Evolutionary conservation across 1,140 invertebrate species (phyloP).

Genomic region (Plectus sambesii): DNA sequence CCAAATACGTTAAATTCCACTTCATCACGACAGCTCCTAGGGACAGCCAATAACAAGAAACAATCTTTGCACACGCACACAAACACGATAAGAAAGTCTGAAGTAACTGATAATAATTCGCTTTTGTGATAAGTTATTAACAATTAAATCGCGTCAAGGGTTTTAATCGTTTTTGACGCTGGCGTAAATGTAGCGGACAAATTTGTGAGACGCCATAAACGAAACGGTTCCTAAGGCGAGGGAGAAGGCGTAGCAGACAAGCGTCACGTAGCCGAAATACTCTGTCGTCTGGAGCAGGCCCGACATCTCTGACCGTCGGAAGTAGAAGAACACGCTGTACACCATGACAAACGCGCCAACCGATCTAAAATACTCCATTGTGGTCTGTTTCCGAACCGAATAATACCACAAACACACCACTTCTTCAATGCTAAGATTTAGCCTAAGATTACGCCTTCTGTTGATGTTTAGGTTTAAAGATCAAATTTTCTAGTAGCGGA

Average conservation of each 20-base stretch:
- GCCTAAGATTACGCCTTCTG: too few relatives aligned
- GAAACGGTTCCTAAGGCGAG: constrained; percentile 52
- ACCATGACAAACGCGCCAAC: constrained; percentile 52
- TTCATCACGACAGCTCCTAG: too few relatives aligned
- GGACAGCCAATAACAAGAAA: too few relatives aligned
- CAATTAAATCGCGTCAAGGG: too few relatives aligned
- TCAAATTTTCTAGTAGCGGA: too few relatives aligned
- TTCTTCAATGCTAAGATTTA: constrained; percentile 16
- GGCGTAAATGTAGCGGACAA: constrained; percentile 52
- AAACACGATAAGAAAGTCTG: too few relatives aligned
- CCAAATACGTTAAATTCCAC: too few relatives aligned
- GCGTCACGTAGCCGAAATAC: constrained; percentile 51
- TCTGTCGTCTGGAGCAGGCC: constrained; percentile 52
- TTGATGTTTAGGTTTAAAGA: too few relatives aligned
- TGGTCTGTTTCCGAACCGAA: not conserved
- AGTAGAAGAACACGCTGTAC: constrained; percentile 53
- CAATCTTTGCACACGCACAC: too few relatives aligned
- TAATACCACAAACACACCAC: not conserved
- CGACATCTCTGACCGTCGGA: constrained; percentile 53
- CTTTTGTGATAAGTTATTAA: too few relatives aligned
- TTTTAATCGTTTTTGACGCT: constrained; percentile 53
- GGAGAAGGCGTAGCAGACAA: constrained; percentile 53
- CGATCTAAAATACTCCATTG: constrained; percentile 46
- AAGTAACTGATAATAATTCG: too few relatives aligned
- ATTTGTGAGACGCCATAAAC: constrained; percentile 52